Base-by-base conservation (phyloP, 2,113 vertebrate genomes). In the Hyaena hyaena region DNA sequence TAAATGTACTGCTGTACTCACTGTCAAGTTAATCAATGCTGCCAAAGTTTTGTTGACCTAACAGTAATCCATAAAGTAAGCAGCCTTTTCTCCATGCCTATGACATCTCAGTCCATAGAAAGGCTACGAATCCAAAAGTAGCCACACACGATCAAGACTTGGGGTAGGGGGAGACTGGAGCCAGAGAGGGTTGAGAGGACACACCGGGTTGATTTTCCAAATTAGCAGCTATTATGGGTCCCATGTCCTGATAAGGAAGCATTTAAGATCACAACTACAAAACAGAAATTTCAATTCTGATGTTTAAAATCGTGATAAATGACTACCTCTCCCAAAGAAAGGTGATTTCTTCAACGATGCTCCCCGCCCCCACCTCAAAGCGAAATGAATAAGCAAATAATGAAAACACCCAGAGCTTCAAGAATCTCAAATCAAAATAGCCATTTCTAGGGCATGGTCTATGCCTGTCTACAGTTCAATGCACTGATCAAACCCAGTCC, bases 1-100 rank as follows among this genome's bases (percentile, higher is more conserved):
- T 99, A 99, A 99, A 99, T 99, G 99, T 99, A 99, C 99, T 98
- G 99, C 99, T 99, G 99, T 98, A 99, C 99, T 99, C 99, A 99
- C 99, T 99, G 99, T 99, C 99, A 99, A 99, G 99, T 99, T 99
- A 99, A 99, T 99, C 99, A 99, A 99, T 99, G 99, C 99, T 99
- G 99, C 99, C 99, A 99, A 99, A 99, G 99, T 99, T 99, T 99
- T 99, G 99, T 99, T 99, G 99, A 99, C 99, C 99, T 99, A 99
- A 99, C 99, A 99, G 99, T 99, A 99, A 99, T 99, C 99, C 99
- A 99, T 99, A 99, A 99, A 99, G 98, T 97, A 96, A 99, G 98
- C 98, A 74, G 98, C 99, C 98, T 99, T 99, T 99, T 99, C 99
- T 99, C 98, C 98, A 98, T 98, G 98, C 97, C 97, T 98, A 98